Percentiles rank a stretch among this genome's conserved stretches.
Evolutionary conservation across 2,113 vertebrate species (phyloP).

Genomic region (Pteropus alecto): DNA sequence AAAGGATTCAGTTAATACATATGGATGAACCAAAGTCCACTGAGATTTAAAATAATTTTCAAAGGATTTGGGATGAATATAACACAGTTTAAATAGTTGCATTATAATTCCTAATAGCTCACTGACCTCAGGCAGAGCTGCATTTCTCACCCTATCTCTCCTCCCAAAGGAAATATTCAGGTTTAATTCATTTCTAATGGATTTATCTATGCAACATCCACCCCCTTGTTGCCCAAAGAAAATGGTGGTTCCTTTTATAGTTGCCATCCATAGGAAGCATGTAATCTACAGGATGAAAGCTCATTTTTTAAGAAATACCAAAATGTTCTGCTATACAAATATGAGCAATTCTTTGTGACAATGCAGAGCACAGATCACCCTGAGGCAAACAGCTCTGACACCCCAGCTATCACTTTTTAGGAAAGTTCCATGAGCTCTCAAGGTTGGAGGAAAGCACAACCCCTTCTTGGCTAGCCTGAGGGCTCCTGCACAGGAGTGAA

Average conservation of each 20-base stretch:
- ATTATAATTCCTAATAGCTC: conserved; percentile 2
- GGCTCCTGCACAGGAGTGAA: background rate
- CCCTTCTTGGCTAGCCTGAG: background rate
- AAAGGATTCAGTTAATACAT: conserved; percentile 47
- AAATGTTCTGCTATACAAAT: background rate
- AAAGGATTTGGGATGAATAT: conserved; percentile 11
- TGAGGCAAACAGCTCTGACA: background rate
- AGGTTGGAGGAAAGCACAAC: background rate
- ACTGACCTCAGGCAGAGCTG: background rate
- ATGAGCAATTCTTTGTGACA: background rate
- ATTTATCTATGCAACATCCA: background rate
- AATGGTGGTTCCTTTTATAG: background rate
- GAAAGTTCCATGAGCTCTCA: background rate
- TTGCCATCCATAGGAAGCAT: background rate
- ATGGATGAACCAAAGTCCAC: conserved; percentile 48
- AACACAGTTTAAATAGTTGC: background rate
- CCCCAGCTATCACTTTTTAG: background rate
- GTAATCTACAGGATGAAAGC: background rate
- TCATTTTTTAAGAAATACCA: conserved; percentile 18
- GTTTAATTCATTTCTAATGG: background rate
- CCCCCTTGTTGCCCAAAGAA: background rate
- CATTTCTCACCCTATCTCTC: background rate
- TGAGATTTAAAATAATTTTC: conserved; percentile 48
- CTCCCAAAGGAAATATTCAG: background rate
- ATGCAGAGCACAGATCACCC: background rate